Evolutionary conservation across 2,888 invertebrate genomes (phyloP).

Genomic region (Hedya salicella): DNA sequence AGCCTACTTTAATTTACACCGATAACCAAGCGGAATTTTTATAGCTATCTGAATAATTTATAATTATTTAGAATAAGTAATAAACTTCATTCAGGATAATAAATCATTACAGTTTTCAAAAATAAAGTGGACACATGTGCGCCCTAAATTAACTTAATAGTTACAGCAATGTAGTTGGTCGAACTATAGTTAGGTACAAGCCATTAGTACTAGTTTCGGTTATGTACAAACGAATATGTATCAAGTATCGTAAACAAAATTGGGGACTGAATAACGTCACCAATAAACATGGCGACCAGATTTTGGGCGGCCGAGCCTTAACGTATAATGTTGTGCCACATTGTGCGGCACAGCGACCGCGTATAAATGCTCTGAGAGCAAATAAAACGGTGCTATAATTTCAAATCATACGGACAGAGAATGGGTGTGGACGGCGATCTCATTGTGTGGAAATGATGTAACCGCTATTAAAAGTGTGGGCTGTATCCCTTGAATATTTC

Average conservation of each 20-base stretch:
- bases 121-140: no score
- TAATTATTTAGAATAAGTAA: no score
- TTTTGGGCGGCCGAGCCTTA: conserved; percentile 55
- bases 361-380: conserved; percentile 84
- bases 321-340: conserved; percentile 81
- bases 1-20: no score
- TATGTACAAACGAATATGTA: neutral
- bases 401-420: conserved; percentile 86
- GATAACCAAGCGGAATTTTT: no score
- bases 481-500: conserved; percentile 84
- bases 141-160: no score
- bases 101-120: no score
- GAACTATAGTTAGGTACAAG: no score
- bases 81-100: no score
- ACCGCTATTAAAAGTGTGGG: conserved; percentile 85
- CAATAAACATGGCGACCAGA: conserved; percentile 11
- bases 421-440: conserved; percentile 85
- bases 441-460: conserved; percentile 86
- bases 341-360: conserved; percentile 79
- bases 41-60: no score
- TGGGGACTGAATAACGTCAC: neutral
- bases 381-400: conserved; percentile 85
- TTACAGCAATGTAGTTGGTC: no score
- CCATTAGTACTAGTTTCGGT: no score
- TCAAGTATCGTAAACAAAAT: neutral